Evolutionary conservation across 2,797 vertebrate species (phyloP).

Genomic region (Steatocranus sp.): DNA sequence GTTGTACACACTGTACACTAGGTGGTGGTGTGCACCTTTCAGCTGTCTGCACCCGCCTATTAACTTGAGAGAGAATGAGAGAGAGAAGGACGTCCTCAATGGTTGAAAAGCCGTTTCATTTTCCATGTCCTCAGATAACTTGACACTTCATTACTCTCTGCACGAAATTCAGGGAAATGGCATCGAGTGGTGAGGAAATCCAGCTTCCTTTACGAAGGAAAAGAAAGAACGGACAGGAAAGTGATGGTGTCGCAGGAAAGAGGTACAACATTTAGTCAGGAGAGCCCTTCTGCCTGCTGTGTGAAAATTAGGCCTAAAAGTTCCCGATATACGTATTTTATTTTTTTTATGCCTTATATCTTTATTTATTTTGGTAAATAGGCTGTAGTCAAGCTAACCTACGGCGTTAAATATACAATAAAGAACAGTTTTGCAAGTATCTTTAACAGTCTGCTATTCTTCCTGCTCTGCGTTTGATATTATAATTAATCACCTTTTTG

Average conservation of each 20-base stretch:
- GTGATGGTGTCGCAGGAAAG: background rate
- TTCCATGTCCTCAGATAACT: background rate
- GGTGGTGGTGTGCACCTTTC: background rate
- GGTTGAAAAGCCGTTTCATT: background rate
- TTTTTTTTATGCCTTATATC: background rate
- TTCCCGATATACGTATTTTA: background rate
- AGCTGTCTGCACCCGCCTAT: background rate
- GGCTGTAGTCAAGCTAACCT: background rate
- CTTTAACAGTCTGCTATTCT: background rate
- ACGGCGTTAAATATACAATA: fast-evolving
- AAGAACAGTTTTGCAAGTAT: background rate
- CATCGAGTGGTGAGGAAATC: background rate
- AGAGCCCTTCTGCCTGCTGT: background rate
- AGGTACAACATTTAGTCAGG: background rate
- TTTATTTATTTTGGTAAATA: background rate
- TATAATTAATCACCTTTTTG: background rate
- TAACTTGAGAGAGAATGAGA: background rate
- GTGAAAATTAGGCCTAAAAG: background rate
- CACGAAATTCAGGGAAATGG: background rate
- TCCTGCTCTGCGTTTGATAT: background rate
- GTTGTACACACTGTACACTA: background rate
- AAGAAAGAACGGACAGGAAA: background rate
- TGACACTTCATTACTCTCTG: background rate
- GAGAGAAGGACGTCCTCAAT: background rate
- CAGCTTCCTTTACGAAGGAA: background rate